phyloP scores from a whole-genome alignment of 2,113 vertebrate species.

The Elephas maximus region DNA sequence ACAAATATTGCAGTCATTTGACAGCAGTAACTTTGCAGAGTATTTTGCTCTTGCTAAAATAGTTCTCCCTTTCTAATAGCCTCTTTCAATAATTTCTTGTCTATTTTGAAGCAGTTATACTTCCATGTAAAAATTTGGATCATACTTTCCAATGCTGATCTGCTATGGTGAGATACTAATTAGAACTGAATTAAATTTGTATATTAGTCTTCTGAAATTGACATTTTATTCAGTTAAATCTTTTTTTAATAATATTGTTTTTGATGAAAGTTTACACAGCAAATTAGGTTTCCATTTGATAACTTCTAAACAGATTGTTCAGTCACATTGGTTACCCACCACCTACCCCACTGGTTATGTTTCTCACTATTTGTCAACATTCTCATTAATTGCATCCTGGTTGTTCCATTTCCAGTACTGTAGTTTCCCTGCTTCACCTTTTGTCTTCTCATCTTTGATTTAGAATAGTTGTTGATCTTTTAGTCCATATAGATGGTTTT shows the following conservation, averaged over 20 bases:
- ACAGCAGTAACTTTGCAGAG: background rate
- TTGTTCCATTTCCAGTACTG: too few species aligned
- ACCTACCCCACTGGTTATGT: too few species aligned
- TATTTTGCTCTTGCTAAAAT: background rate
- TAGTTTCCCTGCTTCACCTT: too few species aligned
- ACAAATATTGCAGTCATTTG: background rate
- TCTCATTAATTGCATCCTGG: too few species aligned
- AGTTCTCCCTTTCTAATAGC: background rate
- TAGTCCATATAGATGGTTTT: too few species aligned
- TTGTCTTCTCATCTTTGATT: too few species aligned
- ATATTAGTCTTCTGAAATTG: background rate
- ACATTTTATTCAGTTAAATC: background rate
- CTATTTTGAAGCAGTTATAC: background rate
- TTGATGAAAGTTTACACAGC: too few species aligned
- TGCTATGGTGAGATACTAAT: background rate
- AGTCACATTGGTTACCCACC: too few species aligned
- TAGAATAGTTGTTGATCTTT: too few species aligned
- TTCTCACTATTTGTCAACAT: too few species aligned
- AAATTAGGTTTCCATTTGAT: too few species aligned
- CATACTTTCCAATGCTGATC: background rate
- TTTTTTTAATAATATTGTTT: background rate
- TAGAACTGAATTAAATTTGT: background rate
- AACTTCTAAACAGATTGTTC: too few species aligned
- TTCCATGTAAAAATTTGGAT: background rate
- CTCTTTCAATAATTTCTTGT: background rate